Evolutionary conservation across 2,113 vertebrate species (phyloP).

Genomic region (Passer montanus): DNA sequence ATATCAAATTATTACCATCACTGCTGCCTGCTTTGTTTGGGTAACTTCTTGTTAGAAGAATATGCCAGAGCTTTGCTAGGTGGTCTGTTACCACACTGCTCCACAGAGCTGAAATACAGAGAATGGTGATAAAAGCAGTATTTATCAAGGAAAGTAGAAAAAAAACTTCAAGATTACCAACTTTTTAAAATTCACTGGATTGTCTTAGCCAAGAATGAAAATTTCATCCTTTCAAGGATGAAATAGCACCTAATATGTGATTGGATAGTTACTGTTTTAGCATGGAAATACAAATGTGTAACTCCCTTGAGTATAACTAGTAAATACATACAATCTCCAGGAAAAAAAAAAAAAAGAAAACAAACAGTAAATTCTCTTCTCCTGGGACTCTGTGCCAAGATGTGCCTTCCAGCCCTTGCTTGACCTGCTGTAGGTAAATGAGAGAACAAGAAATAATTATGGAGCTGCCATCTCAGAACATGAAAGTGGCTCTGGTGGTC

Average conservation of each 20-base stretch:
- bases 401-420: not conserved
- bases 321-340: slow-evolving; percentile 20
- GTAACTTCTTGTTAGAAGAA: slow-evolving; percentile 12
- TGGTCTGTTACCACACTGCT: not conserved
- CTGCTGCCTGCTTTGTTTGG: slow-evolving; percentile 14
- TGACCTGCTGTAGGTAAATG: slow-evolving; percentile 49
- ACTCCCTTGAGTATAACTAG: slow-evolving; percentile 25
- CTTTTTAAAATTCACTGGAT: not conserved
- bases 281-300: slow-evolving; percentile 25
- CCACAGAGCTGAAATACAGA: not conserved
- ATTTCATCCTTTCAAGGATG: not conserved
- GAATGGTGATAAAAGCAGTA: not conserved
- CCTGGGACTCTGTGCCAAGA: not conserved
- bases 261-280: slow-evolving; percentile 18
- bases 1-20: not conserved
- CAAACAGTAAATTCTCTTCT: not conserved
- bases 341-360: not conserved
- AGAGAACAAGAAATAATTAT: not conserved
- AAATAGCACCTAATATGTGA: slow-evolving; percentile 34
- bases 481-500: not conserved
- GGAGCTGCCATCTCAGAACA: not conserved
- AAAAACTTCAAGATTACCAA: not conserved
- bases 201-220: slow-evolving; percentile 33
- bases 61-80: not conserved
- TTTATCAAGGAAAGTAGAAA: not conserved